Evolutionary conservation across 2,888 invertebrate species (phyloP).

Genomic region (Eucera pruinosa): DNA sequence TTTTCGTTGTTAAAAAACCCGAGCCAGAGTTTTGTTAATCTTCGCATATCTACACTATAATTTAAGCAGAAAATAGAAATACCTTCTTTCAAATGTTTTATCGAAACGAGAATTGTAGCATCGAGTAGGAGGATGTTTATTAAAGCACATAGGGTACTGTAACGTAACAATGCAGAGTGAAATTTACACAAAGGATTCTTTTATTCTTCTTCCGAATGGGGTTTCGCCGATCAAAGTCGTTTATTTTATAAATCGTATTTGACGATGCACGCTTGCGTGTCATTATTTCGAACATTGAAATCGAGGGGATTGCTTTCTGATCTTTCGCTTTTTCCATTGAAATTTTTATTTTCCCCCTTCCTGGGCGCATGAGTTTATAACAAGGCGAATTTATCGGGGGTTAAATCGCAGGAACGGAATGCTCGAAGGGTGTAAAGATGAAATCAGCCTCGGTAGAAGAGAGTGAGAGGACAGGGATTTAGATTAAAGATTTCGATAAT

Average conservation of each 20-base stretch:
- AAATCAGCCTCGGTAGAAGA: conserved; percentile 54
- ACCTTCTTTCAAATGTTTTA: not conserved
- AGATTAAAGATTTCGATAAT: conserved; percentile 66
- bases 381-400: conserved; percentile 63
- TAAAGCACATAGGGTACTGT: not conserved
- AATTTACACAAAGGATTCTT: conserved; percentile 1
- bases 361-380: conserved; percentile 56
- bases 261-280: not conserved
- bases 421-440: conserved; percentile 61
- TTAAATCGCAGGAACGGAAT: conserved; percentile 59
- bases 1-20: not conserved
- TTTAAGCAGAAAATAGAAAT: not conserved
- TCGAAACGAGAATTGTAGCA: not conserved
- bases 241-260: conserved; percentile 16
- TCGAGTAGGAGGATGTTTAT: not conserved
- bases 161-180: not conserved
- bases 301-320: conserved; percentile 31
- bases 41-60: not conserved
- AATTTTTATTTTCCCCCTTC: conserved; percentile 29
- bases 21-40: not conserved
- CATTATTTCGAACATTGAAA: conserved; percentile 19
- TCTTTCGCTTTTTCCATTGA: conserved; percentile 31
- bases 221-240: not conserved
- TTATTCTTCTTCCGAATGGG: not conserved
- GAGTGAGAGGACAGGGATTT: conserved; percentile 36